Conservation (phyloP, 2,797 vertebrate genomes). For the Spatula clypeata region DNA sequence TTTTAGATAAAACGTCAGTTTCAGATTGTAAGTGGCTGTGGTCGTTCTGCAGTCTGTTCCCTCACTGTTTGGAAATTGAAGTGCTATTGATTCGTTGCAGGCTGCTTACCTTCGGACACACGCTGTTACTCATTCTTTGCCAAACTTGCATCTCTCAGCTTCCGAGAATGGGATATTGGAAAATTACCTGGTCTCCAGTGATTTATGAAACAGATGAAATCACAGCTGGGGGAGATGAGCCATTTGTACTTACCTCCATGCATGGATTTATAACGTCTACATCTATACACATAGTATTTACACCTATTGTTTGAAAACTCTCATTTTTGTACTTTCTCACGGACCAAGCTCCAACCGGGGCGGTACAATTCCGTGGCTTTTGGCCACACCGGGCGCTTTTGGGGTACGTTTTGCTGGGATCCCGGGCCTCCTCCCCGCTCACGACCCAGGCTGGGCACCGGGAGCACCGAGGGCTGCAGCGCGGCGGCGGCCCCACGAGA, state of each 20-base stretch:
- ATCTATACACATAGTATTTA: accelerated
- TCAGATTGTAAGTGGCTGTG: no score
- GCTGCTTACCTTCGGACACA: background rate
- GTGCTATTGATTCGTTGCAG: accelerated
- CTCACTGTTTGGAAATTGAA: background rate
- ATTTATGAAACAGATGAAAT: background rate
- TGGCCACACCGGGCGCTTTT: no score
- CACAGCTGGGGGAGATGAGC: accelerated
- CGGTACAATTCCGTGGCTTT: accelerated
- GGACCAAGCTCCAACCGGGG: background rate
- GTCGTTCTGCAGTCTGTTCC: background rate
- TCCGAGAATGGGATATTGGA: accelerated
- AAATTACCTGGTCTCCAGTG: no score
- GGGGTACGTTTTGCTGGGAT: background rate
- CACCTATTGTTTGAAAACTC: background rate
- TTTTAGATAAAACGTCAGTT: accelerated
- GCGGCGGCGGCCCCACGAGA: background rate
- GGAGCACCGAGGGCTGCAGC: no score
- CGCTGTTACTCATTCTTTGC: background rate
- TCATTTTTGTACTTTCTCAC: accelerated
- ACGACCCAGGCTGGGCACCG: no score
- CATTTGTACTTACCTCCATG: no score
- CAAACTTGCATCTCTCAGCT: background rate
- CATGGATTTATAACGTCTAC: no score
- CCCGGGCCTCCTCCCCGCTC: background rate